phyloP scores from a whole-genome alignment of 2,113 vertebrate species.

The Aphelocoma coerulescens region DNA sequence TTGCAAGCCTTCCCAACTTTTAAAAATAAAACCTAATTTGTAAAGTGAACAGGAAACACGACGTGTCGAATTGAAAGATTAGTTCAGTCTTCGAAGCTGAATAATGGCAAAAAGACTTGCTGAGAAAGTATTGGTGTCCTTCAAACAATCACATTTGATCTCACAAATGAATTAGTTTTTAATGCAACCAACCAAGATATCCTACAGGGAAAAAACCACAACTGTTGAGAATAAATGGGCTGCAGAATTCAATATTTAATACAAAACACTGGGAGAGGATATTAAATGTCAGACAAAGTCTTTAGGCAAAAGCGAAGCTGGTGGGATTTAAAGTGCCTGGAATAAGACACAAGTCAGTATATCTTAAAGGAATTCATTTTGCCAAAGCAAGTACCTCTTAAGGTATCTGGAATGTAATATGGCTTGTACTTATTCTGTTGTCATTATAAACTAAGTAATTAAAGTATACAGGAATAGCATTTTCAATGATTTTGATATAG shows the following conservation, averaged over 20 bases:
- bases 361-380: background rate
- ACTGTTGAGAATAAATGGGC: background rate
- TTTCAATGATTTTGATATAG: background rate
- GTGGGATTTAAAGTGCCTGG: background rate
- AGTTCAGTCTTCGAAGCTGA: slow-evolving; percentile 23
- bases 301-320: background rate
- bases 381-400: background rate
- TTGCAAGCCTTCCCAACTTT: background rate
- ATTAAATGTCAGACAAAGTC: slow-evolving; percentile 1
- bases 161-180: slow-evolving; percentile 31
- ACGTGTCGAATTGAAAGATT: background rate
- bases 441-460: background rate
- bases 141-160: background rate
- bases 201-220: background rate
- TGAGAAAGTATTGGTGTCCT: background rate
- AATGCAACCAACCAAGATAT: background rate
- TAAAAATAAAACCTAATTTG: slow-evolving; percentile 15
- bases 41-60: background rate
- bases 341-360: background rate
- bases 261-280: background rate
- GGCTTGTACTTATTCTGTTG: background rate
- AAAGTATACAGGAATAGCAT: background rate
- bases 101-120: background rate
- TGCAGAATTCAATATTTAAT: slow-evolving; percentile 8
- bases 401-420: background rate